Base-by-base conservation (phyloP, 2,797 vertebrate species). In the Sternotherus odoratus region DNA sequence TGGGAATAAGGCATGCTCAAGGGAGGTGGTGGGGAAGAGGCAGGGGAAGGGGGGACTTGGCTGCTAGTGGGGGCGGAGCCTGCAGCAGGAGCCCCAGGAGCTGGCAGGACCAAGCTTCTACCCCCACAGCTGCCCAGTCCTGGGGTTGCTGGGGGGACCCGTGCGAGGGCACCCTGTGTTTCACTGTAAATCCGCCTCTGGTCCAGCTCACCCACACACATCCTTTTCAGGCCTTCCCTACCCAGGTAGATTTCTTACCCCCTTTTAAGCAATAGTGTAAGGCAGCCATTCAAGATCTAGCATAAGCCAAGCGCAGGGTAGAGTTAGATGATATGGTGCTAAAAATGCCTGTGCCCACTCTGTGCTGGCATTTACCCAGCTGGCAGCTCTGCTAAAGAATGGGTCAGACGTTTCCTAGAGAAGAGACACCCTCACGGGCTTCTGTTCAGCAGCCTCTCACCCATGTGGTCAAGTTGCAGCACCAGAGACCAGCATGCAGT, bases 231-330 rank as follows among this genome's bases (percentile, higher is more conserved):
- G 46, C 33, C 26, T 72, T 2, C 4, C 2, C 13, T 16, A 8
- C 33, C 48, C 63, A 63, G 77, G 33, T 33, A 46, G 12, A n/a
- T 51, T 57, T 79, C 75, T 54, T 56, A 51, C 21, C 2, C 28
- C 21, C 3, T 5, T 2, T 24, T 0, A 0, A 7, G 2, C 77
- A 88, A 23, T 6, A 24, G 3, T 4, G 28, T 2, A 54, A n/a
- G 81, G 12, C 79, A 21, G 81, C 16, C 79, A 21, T 39, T 36
- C 19, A 23, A 66, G n/a, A 24, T 46, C 4, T 49, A n/a, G 10
- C 21, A 54, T 3, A 53, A 80, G 72, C 43, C 23, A 79, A 6
- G 9, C 84, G 6, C 2, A 12, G 36, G 72, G 19, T 49, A 2
- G 2, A 2, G 28, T 5, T 46, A 82, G 43, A 17, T 1, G 69